Evolutionary conservation across 1,140 invertebrate species (phyloP), one percentile per base, ranked within the genome.

Genomic region (Magallana angulata): DNA sequence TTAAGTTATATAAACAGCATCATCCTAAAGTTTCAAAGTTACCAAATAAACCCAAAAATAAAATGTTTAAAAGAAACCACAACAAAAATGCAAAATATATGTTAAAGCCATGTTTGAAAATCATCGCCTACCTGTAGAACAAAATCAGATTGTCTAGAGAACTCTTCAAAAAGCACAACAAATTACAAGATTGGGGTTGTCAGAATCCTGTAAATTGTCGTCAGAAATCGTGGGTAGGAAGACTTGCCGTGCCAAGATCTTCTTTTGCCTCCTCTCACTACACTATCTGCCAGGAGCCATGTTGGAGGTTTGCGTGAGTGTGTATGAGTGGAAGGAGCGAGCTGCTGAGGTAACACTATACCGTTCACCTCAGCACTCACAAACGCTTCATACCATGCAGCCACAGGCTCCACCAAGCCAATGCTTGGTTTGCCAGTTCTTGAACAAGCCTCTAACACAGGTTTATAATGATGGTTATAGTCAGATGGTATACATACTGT

Each of bases 81-180:
- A 24, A 24, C 24, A 14, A 76, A 76, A 30, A 30, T 76, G 30
- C 36, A 76, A 76, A 24, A 18, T 48, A 48, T 48, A 48, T 48
- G 36, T 48, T 24, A 48, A 48, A 48, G 36, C 36, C 36, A 48
- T 30, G 14, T 12, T 48, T 48, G 24, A 76, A 76, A 76, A 48
- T 76, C 30, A 76, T 76, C 12, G 68, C 68, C 68, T 76, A 76
- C 68, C 68, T 76, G 7, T 76, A 76, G 36, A 76, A 76, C 24
- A 76, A 76, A 76, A 76, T 30, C 68, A 18, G 36, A 30, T 24
- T 30, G 68, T 76, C 68, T 76, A 30, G 68, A 76, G 36, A 12
- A 76, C 68, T 12, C 68, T 76, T 76, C 68, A 76, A 76, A 71
- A 76, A 36, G 36, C 68, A 76, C 68, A 76, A 76, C 68, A 76